A percentile compares a stretch with the other conserved stretches of the same genome.
Evolutionary conservation across 2,797 vertebrate species (phyloP).

Genomic region (Rhinichthys osculus): DNA sequence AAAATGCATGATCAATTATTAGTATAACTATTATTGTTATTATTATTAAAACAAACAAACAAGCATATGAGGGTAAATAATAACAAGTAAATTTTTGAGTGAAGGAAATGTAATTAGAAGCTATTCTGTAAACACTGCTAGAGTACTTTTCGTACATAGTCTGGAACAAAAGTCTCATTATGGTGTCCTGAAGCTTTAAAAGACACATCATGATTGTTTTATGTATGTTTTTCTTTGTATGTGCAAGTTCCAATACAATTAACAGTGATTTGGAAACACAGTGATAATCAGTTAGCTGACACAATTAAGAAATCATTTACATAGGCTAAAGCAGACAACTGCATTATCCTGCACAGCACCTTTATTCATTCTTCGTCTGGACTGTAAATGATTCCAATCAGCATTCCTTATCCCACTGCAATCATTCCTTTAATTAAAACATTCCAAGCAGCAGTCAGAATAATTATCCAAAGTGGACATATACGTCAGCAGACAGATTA

Average conservation of each 20-base stretch:
- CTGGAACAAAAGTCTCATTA: background rate
- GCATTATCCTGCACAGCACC: conserved; percentile 4
- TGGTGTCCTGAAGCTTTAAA: background rate
- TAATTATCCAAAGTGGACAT: conserved; percentile 67
- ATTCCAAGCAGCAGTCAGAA: conserved; percentile 65
- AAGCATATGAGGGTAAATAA: background rate
- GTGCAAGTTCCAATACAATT: conserved; percentile 22
- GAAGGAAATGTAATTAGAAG: background rate
- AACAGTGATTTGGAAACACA: conserved; percentile 12
- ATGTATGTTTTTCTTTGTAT: background rate
- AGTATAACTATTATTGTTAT: background rate
- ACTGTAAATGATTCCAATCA: conserved; percentile 53
- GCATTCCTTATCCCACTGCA: conserved; percentile 58
- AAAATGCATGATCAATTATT: background rate
- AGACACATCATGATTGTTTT: background rate
- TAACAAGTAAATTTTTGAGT: background rate
- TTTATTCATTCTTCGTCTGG: conserved; percentile 19
- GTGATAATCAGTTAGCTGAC: background rate
- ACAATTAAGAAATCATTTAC: conserved; percentile 38
- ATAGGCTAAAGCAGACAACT: conserved; percentile 16
- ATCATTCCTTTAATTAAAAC: conserved; percentile 75
- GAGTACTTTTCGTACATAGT: background rate
- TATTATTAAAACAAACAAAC: background rate
- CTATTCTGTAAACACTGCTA: background rate
- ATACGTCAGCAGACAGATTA: conserved; percentile 74